Evolutionary conservation across 2,888 invertebrate species (phyloP).

Genomic region (Colletes collaris): DNA sequence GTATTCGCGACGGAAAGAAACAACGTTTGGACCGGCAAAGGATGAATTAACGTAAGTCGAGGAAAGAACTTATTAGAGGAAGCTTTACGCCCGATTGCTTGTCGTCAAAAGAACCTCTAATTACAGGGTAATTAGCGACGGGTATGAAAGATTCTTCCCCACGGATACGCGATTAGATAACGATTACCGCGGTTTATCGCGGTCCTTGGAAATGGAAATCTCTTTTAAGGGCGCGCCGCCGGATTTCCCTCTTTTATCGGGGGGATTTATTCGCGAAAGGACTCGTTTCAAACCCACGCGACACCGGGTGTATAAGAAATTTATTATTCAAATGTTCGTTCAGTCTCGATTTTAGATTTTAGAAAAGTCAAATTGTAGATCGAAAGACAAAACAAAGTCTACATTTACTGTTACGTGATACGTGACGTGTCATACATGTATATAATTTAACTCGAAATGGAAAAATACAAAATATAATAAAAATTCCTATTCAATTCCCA

Average conservation of each 20-base stretch:
- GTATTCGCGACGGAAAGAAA: background rate
- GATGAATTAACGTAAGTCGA: conserved; percentile 25
- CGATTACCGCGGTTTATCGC: conserved; percentile 58
- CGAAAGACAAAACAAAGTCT: no score
- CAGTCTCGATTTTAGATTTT: no score
- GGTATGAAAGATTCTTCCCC: conserved; percentile 42
- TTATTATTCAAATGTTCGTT: no score
- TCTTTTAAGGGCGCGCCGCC: conserved; percentile 50
- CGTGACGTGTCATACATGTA: no score
- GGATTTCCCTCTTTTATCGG: conserved; percentile 18
- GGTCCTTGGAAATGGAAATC: conserved; percentile 56
- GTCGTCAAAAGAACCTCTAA: conserved; percentile 63
- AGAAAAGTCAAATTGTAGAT: no score
- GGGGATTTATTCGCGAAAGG: conserved; percentile 23
- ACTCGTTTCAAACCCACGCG: background rate
- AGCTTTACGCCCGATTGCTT: conserved; percentile 60
- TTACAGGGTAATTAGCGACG: conserved; percentile 65
- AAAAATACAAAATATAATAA: no score
- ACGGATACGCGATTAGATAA: conserved; percentile 58
- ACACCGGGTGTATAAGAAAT: no score
- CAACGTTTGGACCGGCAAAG: background rate
- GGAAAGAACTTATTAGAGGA: conserved; percentile 54
- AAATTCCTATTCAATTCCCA: no score
- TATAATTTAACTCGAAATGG: no score
- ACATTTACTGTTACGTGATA: no score